Base-by-base conservation (phyloP, 2,113 vertebrate species). In the Centropus bengalensis region DNA sequence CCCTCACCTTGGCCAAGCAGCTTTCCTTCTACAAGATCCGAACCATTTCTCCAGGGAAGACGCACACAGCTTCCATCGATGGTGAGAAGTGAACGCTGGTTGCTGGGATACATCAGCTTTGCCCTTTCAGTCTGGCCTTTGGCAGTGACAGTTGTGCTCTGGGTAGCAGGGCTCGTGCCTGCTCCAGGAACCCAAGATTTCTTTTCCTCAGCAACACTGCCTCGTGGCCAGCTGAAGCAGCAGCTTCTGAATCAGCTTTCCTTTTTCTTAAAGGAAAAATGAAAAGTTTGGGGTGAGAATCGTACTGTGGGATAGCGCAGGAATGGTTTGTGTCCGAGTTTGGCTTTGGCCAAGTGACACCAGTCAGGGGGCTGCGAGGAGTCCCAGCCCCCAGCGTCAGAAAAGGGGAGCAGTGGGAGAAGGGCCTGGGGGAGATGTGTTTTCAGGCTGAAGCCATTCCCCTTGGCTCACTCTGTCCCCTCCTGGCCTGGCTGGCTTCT, bases 21-120 rank as follows among this genome's bases (percentile, higher is more conserved):
- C 97, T 99, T 74, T 98, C 99, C 36, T 98, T 98, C 68, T 99
- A 99, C 95, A 99, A 99, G 96, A 98, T 99, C 85, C 98, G 98
- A 32, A 97, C 97, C 68, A 97, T 99, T 88, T 97, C 99, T 78
- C 98, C 99, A 49, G 99, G 99, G 77, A 99, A 99, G 97, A 99
- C 98, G 14, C 99, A 99, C 90, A 99, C 99, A 32, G 99, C 99
- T 77, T 99, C 99, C 82, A 99, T 99, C 74, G 99, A 99, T 87
- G 99, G 99, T 99, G 97, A 98, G 66, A 84, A 81, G 56, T 59
- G 33, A 77, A 32, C 79, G 26, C 36, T 80, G 27, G 2, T 87
- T 91, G 54, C 75, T 64, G 56, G 28, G 26, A 74, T 80, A 77
- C 8, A 23, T 62, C 59, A 81, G 30, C 71, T 91, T 92, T 38